Evolutionary conservation across 30 jellyfish, hydroid and myxozoan species (phyloP), one percentile per base, ranked within the genome.

Genomic region (Turritopsis dohrnii): DNA sequence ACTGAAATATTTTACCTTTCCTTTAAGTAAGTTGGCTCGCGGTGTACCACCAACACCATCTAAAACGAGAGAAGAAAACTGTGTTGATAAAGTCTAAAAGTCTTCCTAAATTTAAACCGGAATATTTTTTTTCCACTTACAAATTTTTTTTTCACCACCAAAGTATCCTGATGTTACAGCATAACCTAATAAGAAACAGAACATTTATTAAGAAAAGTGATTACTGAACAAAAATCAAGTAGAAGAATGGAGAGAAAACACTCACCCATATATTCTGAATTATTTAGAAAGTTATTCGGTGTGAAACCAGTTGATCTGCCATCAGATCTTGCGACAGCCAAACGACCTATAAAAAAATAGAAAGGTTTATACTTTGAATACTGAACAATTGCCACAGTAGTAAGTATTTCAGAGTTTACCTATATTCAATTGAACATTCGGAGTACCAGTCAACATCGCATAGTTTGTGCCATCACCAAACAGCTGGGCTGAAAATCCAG

Each of bases 1-100:
- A n/a, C n/a, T n/a, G n/a, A n/a, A n/a, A n/a, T 79, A 21, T 24
- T 74, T 28, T 88, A 88, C 96, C 86, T 71, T 52, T 73, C 96
- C 96, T 18, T 65, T 73, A 28, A 76, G 52, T 26, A 53, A 29
- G 66, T 88, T 88, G 52, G 86, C 96, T 76, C 71, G 83, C 24
- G 96, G 96, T 7, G 76, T 88, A n/a, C 96, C 96, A 74, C 92
- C 92, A 83, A 88, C 84, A 9, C 83, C 66, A 26, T 76, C 96
- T 88, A 31, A 52, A 75, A 41, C 60, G 60, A 41, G 60, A 41
- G 52, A 74, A 84, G 23, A 72, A 31, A 71, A 31, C 8, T 9
- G 9, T 1, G 9, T 1, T 69, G 31, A 69, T 69, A n/a, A n/a
- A n/a, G n/a, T n/a, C n/a, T n/a, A n/a, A n/a, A n/a, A n/a, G n/a